phyloP scores from a whole-genome alignment of 2,797 vertebrate species.

The Mormyrops boulengeri region DNA sequence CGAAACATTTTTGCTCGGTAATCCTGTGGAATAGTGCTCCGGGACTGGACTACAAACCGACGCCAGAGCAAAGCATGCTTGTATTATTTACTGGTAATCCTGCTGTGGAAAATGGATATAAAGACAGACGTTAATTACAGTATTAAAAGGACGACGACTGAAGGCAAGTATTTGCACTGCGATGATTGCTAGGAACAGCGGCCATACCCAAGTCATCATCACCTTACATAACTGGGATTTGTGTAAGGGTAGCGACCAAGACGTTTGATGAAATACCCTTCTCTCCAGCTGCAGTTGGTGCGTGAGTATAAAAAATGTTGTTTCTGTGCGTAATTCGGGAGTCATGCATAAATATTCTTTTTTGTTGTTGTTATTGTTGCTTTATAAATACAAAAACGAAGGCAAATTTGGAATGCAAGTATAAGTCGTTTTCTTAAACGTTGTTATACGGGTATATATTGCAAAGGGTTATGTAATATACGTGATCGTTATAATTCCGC shows the following conservation, averaged over 20 bases:
- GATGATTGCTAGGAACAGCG: constrained; percentile 24
- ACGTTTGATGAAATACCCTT: constrained; percentile 30
- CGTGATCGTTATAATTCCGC: not conserved
- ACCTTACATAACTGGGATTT: constrained; percentile 56
- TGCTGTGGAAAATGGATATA: not conserved
- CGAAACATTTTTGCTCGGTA: not conserved
- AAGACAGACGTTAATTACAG: not conserved
- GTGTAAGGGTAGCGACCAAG: constrained; percentile 29
- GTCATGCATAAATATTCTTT: not conserved
- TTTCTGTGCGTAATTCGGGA: not conserved
- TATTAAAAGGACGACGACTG: not conserved
- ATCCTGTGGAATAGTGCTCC: constrained; percentile 13
- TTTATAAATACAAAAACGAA: not conserved
- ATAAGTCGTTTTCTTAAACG: not conserved
- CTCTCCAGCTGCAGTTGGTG: not conserved
- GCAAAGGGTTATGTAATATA: not conserved
- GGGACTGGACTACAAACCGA: constrained; percentile 11
- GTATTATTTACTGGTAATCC: constrained; percentile 2
- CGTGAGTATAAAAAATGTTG: constrained; percentile 8
- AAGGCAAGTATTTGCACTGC: not conserved
- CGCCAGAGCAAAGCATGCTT: not conserved
- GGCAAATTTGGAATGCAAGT: not conserved
- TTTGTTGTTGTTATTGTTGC: not conserved
- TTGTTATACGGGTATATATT: not conserved
- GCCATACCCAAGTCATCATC: constrained; percentile 11